A percentile compares a stretch with the other conserved stretches of the same genome.
These are phyloP conservation scores for Smittia sp. DNA, from an alignment of 2,888 invertebrate genomes.

Conservation along the genomic window DNA sequence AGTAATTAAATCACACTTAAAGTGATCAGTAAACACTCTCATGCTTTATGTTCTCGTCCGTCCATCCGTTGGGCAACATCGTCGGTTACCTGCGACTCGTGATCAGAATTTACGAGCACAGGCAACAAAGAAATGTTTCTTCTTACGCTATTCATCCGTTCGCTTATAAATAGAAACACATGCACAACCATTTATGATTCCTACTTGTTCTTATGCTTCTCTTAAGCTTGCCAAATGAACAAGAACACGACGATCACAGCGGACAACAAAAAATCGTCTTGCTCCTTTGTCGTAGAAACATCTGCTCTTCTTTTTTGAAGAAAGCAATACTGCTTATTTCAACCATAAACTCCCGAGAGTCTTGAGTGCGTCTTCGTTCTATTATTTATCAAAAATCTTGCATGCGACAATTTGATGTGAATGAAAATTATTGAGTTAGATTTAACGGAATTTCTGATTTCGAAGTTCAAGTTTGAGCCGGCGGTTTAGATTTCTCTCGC, in stretches of 20 bases:
- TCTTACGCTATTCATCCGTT: constrained; percentile 15
- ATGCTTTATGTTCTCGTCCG: too few relatives aligned
- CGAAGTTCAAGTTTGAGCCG: background rate
- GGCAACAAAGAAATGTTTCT: constrained; percentile 15
- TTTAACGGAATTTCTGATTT: background rate
- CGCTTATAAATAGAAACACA: constrained; percentile 24
- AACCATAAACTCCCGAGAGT: background rate
- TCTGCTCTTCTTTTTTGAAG: constrained; percentile 11
- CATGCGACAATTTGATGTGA: too few relatives aligned
- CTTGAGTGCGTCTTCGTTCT: background rate
- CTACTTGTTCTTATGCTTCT: background rate
- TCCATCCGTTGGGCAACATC: background rate
- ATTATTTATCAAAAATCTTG: constrained; percentile 15
- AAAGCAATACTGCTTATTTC: constrained; percentile 7
- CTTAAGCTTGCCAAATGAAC: background rate
- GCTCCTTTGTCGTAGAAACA: constrained; percentile 18
- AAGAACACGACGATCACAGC: background rate
- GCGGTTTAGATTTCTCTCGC: background rate
- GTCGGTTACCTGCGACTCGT: constrained; percentile 12
- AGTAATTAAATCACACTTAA: background rate
- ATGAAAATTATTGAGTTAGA: too few relatives aligned
- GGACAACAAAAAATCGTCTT: background rate
- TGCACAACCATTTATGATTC: constrained; percentile 16
- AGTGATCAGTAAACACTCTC: too few relatives aligned
- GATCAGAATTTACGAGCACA: constrained; percentile 28